Percentiles rank a stretch among this genome's conserved stretches.
Conservation (phyloP, 2,797 vertebrate species). For the Botia almorhae region DNA sequence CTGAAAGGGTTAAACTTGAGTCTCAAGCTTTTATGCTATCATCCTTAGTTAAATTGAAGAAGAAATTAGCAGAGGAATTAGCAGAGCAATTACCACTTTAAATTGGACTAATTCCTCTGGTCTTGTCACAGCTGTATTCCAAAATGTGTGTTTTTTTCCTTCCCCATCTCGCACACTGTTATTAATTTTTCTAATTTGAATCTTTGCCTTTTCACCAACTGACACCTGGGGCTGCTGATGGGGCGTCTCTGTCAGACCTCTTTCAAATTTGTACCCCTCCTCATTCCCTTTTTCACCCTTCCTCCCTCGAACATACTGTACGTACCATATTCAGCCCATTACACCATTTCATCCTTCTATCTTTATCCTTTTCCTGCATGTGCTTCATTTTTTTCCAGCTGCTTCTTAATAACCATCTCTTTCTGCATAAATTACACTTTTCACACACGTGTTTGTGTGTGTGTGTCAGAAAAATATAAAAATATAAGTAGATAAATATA, state of each 20-base stretch:
- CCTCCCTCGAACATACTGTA: conserved; percentile 36
- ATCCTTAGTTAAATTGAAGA: conserved; percentile 73
- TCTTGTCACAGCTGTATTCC: conserved; percentile 81
- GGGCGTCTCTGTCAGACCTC: conserved; percentile 75
- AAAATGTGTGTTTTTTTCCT: conserved; percentile 63
- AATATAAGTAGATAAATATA: background rate
- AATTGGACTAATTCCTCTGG: conserved; percentile 82
- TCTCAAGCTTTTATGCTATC: conserved; percentile 76
- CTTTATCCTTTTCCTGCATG: conserved; percentile 22
- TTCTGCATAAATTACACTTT: conserved; percentile 20
- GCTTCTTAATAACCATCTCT: conserved; percentile 26
- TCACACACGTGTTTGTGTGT: background rate
- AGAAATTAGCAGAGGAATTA: conserved; percentile 85
- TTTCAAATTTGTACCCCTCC: conserved; percentile 66
- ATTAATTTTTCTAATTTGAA: conserved; percentile 80
- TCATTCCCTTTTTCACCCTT: conserved; percentile 48
- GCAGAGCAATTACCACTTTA: conserved; percentile 84
- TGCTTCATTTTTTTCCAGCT: conserved; percentile 45
- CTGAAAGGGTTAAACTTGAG: conserved; percentile 75
- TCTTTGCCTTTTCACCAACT: conserved; percentile 77
- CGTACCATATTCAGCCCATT: conserved; percentile 42
- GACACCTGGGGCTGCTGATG: conserved; percentile 75
- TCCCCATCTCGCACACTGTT: conserved; percentile 70
- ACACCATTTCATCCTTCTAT: conserved; percentile 25
- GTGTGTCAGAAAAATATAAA: background rate